Base-by-base conservation (phyloP, 2,113 vertebrate species). In the Tautogolabrus adspersus region DNA sequence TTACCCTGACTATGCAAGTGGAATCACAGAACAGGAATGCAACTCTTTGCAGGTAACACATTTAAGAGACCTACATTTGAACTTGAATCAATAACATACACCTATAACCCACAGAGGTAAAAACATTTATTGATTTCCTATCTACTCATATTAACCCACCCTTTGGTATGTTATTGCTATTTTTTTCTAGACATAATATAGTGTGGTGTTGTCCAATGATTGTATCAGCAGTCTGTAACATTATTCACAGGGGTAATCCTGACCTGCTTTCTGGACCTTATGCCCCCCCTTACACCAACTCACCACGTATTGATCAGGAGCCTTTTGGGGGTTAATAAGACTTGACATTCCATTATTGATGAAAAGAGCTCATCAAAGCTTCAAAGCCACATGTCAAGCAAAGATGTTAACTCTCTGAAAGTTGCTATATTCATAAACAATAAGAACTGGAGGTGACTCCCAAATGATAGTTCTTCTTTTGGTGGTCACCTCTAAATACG, bases 271-370 rank as follows among this genome's bases (percentile, higher is more conserved):
- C 72, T 82, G 81, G 75, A 86, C 83, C 86, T 85, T 83, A 92
- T 91, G 91, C 72, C 81, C 82, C 87, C 87, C 71, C 64, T 91
- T 79, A 78, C 90, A 87, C 71, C 42, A 78, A 77, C 77, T 88
- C 81, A 46, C 77, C 10, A 38, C 51, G 19, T 84, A 92, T 93
- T 42, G 91, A 93, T 89, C 88, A 81, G 67, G 51, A 81, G 81
- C 82, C 85, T 82, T 93, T 89, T 90, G 65, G 78, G 89, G 92
- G 91, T 95, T 95, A 94, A 95, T 92, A 93, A 91, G 87, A 92
- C 87, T 87, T 90, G 93, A 91, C 93, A 88, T 87, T 86, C 62
- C 81, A 78, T 87, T 93, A 93, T 93, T 90, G 91, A 94, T 89
- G 77, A 89, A 91, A 92, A 81, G 73, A 75, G 79, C 80, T 90